phyloP scores from a whole-genome alignment of 2,113 vertebrate species.

The Myiozetetes cayanensis region DNA sequence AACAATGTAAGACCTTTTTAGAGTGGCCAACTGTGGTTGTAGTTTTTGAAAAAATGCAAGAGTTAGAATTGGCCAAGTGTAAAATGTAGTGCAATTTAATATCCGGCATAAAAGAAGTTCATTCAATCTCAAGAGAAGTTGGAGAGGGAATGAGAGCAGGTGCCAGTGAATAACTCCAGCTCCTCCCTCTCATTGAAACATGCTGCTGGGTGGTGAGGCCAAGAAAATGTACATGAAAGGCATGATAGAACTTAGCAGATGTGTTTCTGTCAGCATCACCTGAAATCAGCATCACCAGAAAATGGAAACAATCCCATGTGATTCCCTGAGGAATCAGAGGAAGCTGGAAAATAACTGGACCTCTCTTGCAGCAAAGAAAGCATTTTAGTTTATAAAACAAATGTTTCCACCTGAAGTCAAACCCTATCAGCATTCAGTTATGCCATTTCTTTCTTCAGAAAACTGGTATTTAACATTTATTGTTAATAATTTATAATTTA shows the following conservation, averaged over 20 bases:
- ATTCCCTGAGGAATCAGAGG: background rate
- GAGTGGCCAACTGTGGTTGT: background rate
- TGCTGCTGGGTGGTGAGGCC: background rate
- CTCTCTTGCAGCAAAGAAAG: background rate
- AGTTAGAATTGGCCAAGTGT: background rate
- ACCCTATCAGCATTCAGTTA: background rate
- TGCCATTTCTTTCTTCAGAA: background rate
- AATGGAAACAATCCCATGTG: background rate
- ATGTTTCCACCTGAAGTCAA: background rate
- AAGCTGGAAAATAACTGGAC: background rate
- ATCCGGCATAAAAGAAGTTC: background rate
- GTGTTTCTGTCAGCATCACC: background rate
- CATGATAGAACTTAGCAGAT: background rate
- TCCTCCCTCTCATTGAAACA: background rate
- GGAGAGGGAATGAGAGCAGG: background rate
- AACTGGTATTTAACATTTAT: background rate
- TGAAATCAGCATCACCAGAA: background rate
- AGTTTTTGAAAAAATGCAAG: background rate
- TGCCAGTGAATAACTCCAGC: background rate
- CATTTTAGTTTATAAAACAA: background rate
- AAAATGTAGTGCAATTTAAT: slow-evolving; percentile 9
- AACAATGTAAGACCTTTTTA: background rate
- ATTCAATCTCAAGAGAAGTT: slow-evolving; percentile 2
- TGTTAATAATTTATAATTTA: no score
- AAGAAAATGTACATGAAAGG: background rate